Evolutionary conservation across 2,888 invertebrate species (phyloP), one percentile per base, ranked within the genome.

Genomic region (Xestia rhomboidea): DNA sequence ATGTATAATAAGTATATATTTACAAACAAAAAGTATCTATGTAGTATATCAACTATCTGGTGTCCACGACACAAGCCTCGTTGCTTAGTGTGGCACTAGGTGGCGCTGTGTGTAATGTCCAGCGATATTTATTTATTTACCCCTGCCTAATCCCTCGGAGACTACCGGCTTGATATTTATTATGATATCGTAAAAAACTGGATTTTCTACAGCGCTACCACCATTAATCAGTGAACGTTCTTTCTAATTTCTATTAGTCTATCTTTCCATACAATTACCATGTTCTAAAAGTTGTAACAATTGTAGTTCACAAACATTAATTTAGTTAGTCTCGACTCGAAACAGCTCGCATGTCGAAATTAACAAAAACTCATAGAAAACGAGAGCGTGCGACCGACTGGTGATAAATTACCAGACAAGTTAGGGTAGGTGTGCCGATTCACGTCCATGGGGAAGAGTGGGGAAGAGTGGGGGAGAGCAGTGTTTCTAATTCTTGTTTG

Each of bases 351-450:
- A 88, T 91, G 91, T 89, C 88, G 90, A 89, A 89, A 88, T 87
- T 79, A 85, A 88, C 82, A 90, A 92, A 93, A 89, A 86, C 74
- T 82, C 67, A 76, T 87, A 81, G 89, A 90, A 90, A 93, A 90
- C 85, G 93, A 93, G 93, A 93, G 93, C 94, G 94, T 94, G 94
- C 73, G 93, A 93, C 88, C 79, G 71, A 88, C 86, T 76, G 69
- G 74, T 89, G 86, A 89, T 87, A 84, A 86, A 90, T 88, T 89
- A 85, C 73, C 72, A 63, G 76, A 75, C 15, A 70, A 7, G 10
- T 1, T 64, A 62, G 54, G 86, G 86, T 79, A 27, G 24, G 34
- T 63, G 73, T 38, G 41, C n/a, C 38, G 11, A 54, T 77, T 77
- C 6, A 27, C 34, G 54, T 24, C 66, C 11, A 1, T 30, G 30